Conservation (phyloP, 2,113 vertebrate genomes). For the Sylvietta virens region DNA sequence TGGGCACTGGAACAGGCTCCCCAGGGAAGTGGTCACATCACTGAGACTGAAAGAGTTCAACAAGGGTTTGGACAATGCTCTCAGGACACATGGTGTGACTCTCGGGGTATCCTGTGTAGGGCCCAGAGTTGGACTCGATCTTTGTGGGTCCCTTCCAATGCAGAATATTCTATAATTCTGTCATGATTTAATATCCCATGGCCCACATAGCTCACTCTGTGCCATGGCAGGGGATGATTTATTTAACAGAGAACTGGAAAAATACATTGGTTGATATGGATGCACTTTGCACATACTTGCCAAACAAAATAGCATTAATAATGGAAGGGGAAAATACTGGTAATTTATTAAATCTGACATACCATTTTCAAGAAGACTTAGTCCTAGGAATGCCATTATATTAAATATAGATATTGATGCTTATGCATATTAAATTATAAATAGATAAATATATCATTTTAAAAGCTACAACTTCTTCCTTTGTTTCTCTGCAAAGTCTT, state of each 20-base stretch:
- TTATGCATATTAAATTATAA: neutral
- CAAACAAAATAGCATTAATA: neutral
- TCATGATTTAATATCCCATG: neutral
- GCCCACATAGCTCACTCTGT: neutral
- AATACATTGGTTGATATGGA: neutral
- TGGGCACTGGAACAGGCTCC: neutral
- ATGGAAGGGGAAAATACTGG: neutral
- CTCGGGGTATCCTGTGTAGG: no score
- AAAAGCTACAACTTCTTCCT: neutral
- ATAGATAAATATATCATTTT: neutral
- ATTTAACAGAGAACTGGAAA: neutral
- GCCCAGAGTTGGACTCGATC: rapidly evolving
- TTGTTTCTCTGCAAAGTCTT: neutral
- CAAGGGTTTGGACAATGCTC: neutral
- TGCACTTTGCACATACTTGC: neutral
- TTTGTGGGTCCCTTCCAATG: neutral
- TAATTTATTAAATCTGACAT: neutral
- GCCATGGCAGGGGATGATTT: neutral
- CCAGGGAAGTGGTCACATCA: neutral
- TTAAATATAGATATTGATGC: neutral
- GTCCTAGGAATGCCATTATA: neutral
- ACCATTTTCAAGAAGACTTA: neutral
- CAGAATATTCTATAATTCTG: neutral
- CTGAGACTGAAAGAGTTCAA: neutral
- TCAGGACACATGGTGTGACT: neutral